Evolutionary conservation across 2,113 vertebrate species (phyloP).

Genomic region (Bettongia penicillata): DNA sequence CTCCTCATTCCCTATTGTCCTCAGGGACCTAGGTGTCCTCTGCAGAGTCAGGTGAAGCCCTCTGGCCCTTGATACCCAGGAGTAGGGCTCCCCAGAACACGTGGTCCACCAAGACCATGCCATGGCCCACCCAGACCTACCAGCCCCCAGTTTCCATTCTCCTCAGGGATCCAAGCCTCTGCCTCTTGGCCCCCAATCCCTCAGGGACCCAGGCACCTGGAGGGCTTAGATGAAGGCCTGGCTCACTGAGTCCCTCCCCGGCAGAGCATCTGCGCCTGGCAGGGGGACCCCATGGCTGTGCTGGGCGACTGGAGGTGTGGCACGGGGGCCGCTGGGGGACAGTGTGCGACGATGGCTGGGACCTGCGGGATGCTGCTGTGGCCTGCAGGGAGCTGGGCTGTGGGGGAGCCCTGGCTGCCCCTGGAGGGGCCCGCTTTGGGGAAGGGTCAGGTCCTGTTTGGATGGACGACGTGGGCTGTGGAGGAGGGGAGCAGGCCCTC

Average conservation of each 20-base stretch:
- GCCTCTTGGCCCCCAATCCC: not conserved
- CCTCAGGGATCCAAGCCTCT: not conserved
- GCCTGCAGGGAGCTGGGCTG: constrained; percentile 77
- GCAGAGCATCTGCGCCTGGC: constrained; percentile 70
- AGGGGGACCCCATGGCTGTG: constrained; percentile 70
- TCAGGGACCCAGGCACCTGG: not conserved
- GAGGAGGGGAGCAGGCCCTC: constrained; percentile 72
- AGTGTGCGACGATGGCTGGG: constrained; percentile 78
- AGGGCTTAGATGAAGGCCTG: not conserved
- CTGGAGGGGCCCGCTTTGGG: constrained; percentile 71
- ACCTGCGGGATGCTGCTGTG: constrained; percentile 58
- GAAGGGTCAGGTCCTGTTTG: constrained; percentile 74
- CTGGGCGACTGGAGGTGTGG: constrained; percentile 78
- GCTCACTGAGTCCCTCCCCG: not conserved
- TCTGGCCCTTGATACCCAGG: not conserved
- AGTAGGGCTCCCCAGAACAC: too few species aligned
- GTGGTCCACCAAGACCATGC: not conserved
- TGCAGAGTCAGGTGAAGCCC: not conserved
- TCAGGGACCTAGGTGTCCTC: not conserved
- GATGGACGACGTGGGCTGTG: constrained; percentile 76
- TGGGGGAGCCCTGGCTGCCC: constrained; percentile 66
- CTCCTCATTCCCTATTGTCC: not conserved
- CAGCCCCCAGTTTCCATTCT: not conserved
- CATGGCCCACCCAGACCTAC: not conserved
- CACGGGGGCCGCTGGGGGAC: constrained; percentile 72